These are phyloP conservation scores for Pediacus dermestoides DNA, from an alignment of 2,888 invertebrate species.

Conservation along the genomic window DNA sequence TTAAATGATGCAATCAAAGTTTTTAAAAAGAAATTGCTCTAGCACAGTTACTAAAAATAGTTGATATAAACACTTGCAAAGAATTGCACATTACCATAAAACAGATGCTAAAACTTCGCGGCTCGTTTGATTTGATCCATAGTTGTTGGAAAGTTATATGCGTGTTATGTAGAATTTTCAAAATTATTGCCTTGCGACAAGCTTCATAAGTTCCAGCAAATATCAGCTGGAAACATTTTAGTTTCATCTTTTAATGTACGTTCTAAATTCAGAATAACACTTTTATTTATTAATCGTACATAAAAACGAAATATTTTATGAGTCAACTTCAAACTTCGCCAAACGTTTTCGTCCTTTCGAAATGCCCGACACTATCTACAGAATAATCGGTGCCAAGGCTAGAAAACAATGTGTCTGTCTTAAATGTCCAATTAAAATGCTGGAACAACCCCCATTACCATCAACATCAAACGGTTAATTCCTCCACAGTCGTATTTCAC, in stretches of 20 bases:
- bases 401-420: conserved; percentile 4
- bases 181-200: neutral
- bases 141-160: conserved; percentile 3
- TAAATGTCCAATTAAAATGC: conserved; percentile 20
- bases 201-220: too few relatives aligned
- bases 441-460: conserved; percentile 15
- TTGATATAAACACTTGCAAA: conserved; percentile 20
- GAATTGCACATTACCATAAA: conserved; percentile 27
- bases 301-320: too few relatives aligned
- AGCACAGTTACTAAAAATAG: conserved; percentile 4
- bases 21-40: conserved; percentile 12
- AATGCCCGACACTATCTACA: too few relatives aligned
- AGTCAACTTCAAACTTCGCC: too few relatives aligned
- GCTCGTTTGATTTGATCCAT: conserved; percentile 13
- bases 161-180: conserved; percentile 4
- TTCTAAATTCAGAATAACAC: too few relatives aligned
- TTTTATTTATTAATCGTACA: too few relatives aligned
- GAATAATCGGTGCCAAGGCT: too few relatives aligned
- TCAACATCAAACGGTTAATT: conserved; percentile 12
- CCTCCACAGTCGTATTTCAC: conserved; percentile 10
- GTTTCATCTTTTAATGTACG: too few relatives aligned
- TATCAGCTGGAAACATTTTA: too few relatives aligned
- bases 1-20: conserved; percentile 17
- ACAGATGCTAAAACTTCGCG: conserved; percentile 19
- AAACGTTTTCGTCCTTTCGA: too few relatives aligned